Conservation (phyloP, 2,797 vertebrate species). For the Spea hammondii region DNA sequence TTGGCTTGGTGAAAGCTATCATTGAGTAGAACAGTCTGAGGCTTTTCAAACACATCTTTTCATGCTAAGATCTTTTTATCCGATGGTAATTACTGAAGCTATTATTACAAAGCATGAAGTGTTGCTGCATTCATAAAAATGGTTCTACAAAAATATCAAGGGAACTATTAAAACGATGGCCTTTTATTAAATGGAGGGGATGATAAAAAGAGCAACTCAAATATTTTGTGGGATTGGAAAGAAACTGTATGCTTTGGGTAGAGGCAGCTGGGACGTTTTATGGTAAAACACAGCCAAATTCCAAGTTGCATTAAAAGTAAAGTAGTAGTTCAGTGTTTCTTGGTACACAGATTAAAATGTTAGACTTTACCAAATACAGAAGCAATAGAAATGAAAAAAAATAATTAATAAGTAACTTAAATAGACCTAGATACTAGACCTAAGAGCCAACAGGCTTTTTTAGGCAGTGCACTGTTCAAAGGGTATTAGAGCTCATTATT, state of each 20-base stretch:
- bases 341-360: too few species aligned
- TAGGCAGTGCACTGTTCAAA: too few species aligned
- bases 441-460: too few species aligned
- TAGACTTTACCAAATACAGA: too few species aligned
- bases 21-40: conserved; percentile 81
- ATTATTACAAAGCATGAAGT: conserved; percentile 61
- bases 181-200: conserved; percentile 20
- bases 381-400: too few species aligned
- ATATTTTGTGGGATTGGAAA: conserved; percentile 27
- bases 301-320: too few species aligned
- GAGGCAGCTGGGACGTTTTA: conserved; percentile 32
- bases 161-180: conserved; percentile 33
- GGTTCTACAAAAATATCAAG: conserved; percentile 35
- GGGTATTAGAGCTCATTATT: too few species aligned
- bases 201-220: conserved; percentile 32
- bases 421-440: too few species aligned
- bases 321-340: too few species aligned
- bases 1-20: conserved; percentile 79
- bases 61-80: conserved; percentile 78
- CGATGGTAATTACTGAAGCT: conserved; percentile 85
- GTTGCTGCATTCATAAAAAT: conserved; percentile 42
- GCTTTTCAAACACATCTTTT: conserved; percentile 85
- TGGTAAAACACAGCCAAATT: background rate
- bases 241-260: conserved; percentile 51
- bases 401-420: too few species aligned